Conservation (phyloP, 1,140 invertebrate genomes). For the Theocolax elegans region DNA sequence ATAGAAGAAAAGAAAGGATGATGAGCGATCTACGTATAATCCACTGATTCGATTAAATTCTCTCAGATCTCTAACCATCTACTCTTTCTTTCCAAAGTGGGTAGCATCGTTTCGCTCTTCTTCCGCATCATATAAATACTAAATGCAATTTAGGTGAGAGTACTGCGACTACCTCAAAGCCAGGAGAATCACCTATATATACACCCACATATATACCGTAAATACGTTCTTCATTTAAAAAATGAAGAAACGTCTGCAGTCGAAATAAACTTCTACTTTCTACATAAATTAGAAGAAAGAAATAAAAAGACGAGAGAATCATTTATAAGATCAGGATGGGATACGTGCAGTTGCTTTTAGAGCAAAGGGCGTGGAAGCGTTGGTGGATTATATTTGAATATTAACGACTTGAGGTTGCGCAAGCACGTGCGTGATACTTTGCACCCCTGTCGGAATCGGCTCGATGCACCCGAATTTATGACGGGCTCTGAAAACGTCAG, state of each 20-base stretch:
- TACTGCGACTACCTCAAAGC: not conserved
- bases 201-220: too few species aligned
- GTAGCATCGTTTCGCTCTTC: not conserved
- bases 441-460: not conserved
- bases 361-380: not conserved
- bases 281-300: not conserved
- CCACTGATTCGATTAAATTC: not conserved
- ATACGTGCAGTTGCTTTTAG: not conserved
- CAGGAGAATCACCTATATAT: too few species aligned
- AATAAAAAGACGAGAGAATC: too few species aligned
- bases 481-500: not conserved
- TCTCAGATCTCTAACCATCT: too few species aligned
- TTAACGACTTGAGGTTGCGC: not conserved
- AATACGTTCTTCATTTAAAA: too few species aligned
- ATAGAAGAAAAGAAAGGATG: not conserved
- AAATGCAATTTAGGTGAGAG: conserved; percentile 15
- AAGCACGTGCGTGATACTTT: not conserved
- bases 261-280: not conserved
- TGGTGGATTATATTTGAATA: conserved; percentile 17
- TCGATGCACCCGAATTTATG: not conserved
- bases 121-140: not conserved
- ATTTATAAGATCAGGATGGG: too few species aligned
- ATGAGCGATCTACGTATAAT: not conserved
- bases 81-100: not conserved
- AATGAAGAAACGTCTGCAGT: not conserved